Evolutionary conservation across 2,113 vertebrate genomes (phyloP).

Genomic region (Antennarius striatus): DNA sequence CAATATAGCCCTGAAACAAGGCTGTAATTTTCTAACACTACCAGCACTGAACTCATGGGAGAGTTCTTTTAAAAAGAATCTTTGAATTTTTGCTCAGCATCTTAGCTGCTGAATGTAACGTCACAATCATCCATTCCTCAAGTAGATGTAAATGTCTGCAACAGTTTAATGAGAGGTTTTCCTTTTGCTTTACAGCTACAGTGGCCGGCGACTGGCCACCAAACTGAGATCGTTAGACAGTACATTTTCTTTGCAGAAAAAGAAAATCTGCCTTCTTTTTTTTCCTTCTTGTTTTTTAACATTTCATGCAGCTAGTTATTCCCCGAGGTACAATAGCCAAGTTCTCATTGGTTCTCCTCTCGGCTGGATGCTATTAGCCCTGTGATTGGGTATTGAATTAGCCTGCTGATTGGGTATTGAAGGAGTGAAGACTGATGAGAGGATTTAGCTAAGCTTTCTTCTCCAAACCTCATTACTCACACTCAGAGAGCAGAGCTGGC

Average conservation of each 20-base stretch:
- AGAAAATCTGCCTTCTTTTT: slow-evolving; percentile 40
- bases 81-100: slow-evolving; percentile 1
- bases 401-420: slow-evolving; percentile 76
- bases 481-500: slow-evolving; percentile 52
- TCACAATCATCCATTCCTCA: background rate
- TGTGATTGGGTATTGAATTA: slow-evolving; percentile 78
- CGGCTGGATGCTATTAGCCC: slow-evolving; percentile 67
- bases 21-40: slow-evolving; percentile 33
- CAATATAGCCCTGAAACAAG: slow-evolving; percentile 7
- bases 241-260: slow-evolving; percentile 47
- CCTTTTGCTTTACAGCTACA: slow-evolving; percentile 14
- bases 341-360: slow-evolving; percentile 64
- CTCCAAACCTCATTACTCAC: slow-evolving; percentile 76
- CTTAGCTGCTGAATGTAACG: slow-evolving; percentile 11
- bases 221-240: slow-evolving; percentile 44
- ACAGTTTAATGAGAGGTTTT: slow-evolving; percentile 41
- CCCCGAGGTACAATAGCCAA: slow-evolving; percentile 49
- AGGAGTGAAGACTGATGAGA: slow-evolving; percentile 77
- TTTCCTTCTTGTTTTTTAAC: slow-evolving; percentile 24
- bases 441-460: slow-evolving; percentile 75
- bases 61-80: background rate
- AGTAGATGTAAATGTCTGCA: slow-evolving; percentile 28
- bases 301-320: slow-evolving; percentile 53
- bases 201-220: slow-evolving; percentile 29
- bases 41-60: slow-evolving; percentile 20